A percentile compares a stretch with the other conserved stretches of the same genome.
Conservation (phyloP, 2,797 vertebrate species). For the Periophthalmus magnuspinnatus region DNA sequence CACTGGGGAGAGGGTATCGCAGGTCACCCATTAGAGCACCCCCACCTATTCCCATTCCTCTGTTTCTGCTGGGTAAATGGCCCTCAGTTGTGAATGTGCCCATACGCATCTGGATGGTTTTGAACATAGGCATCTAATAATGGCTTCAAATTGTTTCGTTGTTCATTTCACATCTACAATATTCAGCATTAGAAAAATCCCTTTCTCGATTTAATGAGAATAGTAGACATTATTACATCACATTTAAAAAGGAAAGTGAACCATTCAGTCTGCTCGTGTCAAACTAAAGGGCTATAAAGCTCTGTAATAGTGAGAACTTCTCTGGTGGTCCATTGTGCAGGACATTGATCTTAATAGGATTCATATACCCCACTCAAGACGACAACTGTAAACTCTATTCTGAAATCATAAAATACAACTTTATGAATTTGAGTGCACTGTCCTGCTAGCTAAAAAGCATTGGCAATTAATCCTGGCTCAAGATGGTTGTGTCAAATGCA, state of each 20-base stretch:
- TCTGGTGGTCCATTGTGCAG: background rate
- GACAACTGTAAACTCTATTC: no score
- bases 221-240: background rate
- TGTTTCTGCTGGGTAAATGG: background rate
- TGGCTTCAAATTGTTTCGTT: background rate
- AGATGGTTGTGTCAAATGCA: no score
- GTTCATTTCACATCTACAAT: background rate
- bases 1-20: constrained; percentile 4
- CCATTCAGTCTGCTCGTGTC: background rate
- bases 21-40: constrained; percentile 2
- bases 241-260: background rate
- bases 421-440: no score
- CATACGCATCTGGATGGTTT: background rate
- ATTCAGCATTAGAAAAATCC: background rate
- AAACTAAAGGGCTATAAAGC: background rate
- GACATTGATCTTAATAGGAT: background rate
- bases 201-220: background rate
- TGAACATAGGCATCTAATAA: background rate
- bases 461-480: no score
- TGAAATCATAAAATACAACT: no score
- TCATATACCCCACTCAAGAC: no score
- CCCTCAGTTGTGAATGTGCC: background rate
- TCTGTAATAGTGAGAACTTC: background rate
- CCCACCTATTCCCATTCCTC: background rate
- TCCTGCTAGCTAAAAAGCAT: no score